Evolutionary conservation across 1,140 invertebrate species (phyloP).

Genomic region (Zaprionus taronus): DNA sequence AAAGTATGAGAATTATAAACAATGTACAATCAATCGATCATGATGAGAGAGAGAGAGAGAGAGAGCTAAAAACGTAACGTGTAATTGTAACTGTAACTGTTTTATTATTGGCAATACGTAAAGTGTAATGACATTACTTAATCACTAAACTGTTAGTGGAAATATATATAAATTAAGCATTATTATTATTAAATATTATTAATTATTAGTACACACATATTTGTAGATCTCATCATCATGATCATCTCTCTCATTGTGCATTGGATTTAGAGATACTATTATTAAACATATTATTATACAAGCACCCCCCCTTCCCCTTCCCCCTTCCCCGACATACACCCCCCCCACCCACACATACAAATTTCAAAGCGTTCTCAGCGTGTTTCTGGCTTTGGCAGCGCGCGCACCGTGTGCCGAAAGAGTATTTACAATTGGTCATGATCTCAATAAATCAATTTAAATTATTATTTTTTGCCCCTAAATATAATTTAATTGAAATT

Average conservation of each 20-base stretch:
- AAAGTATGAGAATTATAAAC: constrained; percentile 16
- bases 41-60: background rate
- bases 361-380: constrained; percentile 79
- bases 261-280: constrained; percentile 38
- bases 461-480: constrained; percentile 61
- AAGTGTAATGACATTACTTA: constrained; percentile 48
- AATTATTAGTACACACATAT: background rate
- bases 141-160: constrained; percentile 54
- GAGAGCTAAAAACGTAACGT: constrained; percentile 20
- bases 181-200: constrained; percentile 29
- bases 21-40: background rate
- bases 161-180: constrained; percentile 64
- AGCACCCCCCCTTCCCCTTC: background rate
- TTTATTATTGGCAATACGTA: constrained; percentile 73
- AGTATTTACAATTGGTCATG: constrained; percentile 77
- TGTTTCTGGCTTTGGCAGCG: constrained; percentile 62
- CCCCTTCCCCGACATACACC: background rate
- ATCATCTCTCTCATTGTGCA: constrained; percentile 46
- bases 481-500: constrained; percentile 79
- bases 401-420: constrained; percentile 72
- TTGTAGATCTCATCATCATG: no score
- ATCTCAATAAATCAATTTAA: constrained; percentile 76
- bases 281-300: background rate
- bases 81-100: constrained; percentile 40
- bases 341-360: constrained; percentile 14